Evolutionary conservation across 2,113 vertebrate species (phyloP).

Genomic region (Epinephelus cyanopodus): DNA sequence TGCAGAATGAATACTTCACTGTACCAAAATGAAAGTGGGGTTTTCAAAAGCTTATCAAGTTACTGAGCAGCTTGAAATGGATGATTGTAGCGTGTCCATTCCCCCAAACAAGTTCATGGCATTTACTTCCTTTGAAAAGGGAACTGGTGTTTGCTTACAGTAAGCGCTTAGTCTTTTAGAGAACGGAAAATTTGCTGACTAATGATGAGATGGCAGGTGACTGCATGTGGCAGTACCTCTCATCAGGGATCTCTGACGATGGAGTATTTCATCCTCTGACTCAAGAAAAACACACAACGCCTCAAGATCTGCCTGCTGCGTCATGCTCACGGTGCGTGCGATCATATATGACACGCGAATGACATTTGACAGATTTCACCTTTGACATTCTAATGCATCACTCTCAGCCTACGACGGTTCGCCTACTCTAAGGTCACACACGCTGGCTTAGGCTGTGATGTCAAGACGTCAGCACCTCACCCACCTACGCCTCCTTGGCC

Average conservation of each 20-base stretch:
- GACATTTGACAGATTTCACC: constrained; percentile 23
- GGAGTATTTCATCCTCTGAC: not conserved
- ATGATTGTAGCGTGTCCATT: accelerated
- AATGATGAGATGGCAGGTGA: not conserved
- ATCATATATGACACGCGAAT: not conserved
- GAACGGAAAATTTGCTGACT: constrained; percentile 17
- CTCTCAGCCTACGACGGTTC: not conserved
- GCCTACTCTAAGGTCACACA: not conserved
- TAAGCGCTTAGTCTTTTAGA: not conserved
- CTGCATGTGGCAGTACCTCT: no score
- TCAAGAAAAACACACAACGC: not conserved
- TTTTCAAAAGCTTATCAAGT: no score
- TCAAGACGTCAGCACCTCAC: constrained; percentile 24
- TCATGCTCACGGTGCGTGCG: not conserved
- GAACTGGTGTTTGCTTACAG: constrained; percentile 27
- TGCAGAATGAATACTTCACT: not conserved
- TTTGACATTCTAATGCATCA: constrained; percentile 34
- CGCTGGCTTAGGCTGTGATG: constrained; percentile 1
- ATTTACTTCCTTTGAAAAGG: constrained; percentile 21
- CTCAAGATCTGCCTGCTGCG: not conserved
- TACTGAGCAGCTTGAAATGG: not conserved
- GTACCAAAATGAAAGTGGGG: constrained; percentile 5
- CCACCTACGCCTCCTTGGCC: not conserved
- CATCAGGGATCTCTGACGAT: accelerated
- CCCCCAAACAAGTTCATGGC: not conserved